Evolutionary conservation across 2,888 invertebrate species (phyloP), one percentile per base, ranked within the genome.

Genomic region (Rotaria macrura): DNA sequence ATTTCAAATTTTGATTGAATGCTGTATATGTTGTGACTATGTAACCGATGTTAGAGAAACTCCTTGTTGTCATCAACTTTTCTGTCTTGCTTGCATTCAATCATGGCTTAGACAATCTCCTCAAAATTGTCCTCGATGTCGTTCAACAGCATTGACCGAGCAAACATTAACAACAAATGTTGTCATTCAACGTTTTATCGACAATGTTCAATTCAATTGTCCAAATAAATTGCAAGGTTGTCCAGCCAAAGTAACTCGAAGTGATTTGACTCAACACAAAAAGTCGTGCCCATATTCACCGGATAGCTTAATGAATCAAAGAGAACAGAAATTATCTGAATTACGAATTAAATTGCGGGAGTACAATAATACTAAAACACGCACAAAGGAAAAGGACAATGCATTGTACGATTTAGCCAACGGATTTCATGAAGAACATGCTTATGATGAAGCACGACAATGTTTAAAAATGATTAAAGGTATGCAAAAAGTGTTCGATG

Each of bases 1-100:
- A 23, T 20, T 74, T 74, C 74, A 74, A 74, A 25, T 40, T 17
- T 74, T 74, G 23, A 40, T 74, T 25, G 74, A 74, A n/a, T 74
- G 74, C n/a, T 38, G 40, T 10, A 74, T 74, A 38, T 74, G 74
- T 74, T 74, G 74, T 74, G 74, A 74, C 9, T 74, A 74, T 74
- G 20, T 74, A 6, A 38, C 38, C 5, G 74, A 74, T 25, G 74
- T 74, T 74, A 40, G 74, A 23, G 74, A 74, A 74, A 74, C 74
- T 40, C 74, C 74, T 23, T 74, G 74, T 74, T 74, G 74, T 25
- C 74, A 74, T 74, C 38, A 40, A 40, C 23, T 74, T 5, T 43
- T 74, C 38, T 74, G 74, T 74, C 43, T 40, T 74, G 23, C 40
- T 17, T 74, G 74, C 23, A 40, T 74, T 23, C 38, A 38, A 74